These are phyloP conservation scores for Chromoteleia sp. DNA, from an alignment of 2,888 invertebrate species.

Conservation along the genomic window DNA sequence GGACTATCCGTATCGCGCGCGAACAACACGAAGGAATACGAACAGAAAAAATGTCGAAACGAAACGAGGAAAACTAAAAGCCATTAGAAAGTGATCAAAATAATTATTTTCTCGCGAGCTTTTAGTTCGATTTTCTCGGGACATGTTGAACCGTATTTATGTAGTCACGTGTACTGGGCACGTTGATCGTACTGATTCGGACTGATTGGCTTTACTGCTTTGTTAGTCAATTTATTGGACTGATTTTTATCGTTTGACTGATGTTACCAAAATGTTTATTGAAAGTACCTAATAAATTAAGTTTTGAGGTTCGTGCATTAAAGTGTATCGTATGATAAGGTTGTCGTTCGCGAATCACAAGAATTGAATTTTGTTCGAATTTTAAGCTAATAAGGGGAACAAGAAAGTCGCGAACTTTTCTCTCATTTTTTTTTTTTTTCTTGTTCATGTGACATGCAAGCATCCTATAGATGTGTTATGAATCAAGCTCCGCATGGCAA, in stretches of 20 bases:
- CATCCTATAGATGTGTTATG: constrained; percentile 42
- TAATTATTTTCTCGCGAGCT: background rate
- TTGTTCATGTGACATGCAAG: constrained; percentile 29
- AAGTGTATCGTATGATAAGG: constrained; percentile 63
- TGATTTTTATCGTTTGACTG: constrained; percentile 83
- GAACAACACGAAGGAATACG: constrained; percentile 17
- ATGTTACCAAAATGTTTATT: constrained; percentile 85
- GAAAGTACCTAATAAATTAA: constrained; percentile 83
- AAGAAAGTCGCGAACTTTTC: no score
- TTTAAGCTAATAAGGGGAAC: no score
- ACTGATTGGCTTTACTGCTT: constrained; percentile 79
- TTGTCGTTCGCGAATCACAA: constrained; percentile 31
- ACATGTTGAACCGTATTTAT: constrained; percentile 21
- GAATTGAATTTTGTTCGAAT: no score
- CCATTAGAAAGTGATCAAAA: constrained; percentile 5
- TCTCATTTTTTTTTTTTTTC: no score
- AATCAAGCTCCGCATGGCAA: constrained; percentile 52
- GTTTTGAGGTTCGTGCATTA: constrained; percentile 75
- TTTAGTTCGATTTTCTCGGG: constrained; percentile 33
- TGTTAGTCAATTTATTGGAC: constrained; percentile 79
- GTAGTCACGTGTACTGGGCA: constrained; percentile 55
- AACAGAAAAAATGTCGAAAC: background rate
- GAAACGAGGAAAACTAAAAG: background rate
- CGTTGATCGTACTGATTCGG: constrained; percentile 79
- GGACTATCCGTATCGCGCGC: no score